Base-by-base conservation (phyloP, 2,797 vertebrate species). In the Helarctos malayanus region DNA sequence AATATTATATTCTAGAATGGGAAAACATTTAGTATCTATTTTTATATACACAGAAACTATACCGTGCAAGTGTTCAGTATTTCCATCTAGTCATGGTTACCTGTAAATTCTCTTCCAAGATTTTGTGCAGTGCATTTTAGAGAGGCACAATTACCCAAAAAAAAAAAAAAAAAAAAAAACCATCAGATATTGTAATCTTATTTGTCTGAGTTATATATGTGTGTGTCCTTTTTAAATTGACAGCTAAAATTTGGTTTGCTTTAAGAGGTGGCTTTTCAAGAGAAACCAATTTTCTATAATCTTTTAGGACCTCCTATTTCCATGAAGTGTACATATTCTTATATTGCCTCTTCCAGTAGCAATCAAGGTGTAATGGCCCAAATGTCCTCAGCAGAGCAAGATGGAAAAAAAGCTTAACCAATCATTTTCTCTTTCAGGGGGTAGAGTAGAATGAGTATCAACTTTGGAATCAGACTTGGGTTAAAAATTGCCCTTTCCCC, bases 231-330 rank as follows among this genome's bases (percentile, higher is more conserved):
- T 93, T 76, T 23, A 95, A 93, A 94, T 15, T 89, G 63, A 95
- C 23, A 96, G 69, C 63, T 91, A 75, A 95, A 94, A 76, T 21
- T 96, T 75, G 4, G n/a, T 95, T 97, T 97, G 89, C 91, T 86
- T 89, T 93, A 82, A 94, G 68, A 97, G 86, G 78, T 89, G 38
- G 9, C 61, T 83, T 96, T 75, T 78, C 75, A 95, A 91, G 92
- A 81, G 32, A 97, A 94, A 89, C 21, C 13, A 32, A 21, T 94
- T 96, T 95, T 94, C 79, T 69, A 45, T 95, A 94, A 95, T 97
- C 89, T 89, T 35, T 96, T 97, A 95, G 97, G 76, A 96, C 38
- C 85, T 96, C 91, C 54, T 91, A 21, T 78, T 92, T 90, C 83
- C 73, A n/a, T 73, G 47, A 95, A 95, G 15, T 89, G 13, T 91